A percentile compares a stretch with the other conserved stretches of the same genome.
These are phyloP conservation scores for Python bivittatus DNA, from an alignment of 2,113 vertebrate species.

Conservation along the genomic window DNA sequence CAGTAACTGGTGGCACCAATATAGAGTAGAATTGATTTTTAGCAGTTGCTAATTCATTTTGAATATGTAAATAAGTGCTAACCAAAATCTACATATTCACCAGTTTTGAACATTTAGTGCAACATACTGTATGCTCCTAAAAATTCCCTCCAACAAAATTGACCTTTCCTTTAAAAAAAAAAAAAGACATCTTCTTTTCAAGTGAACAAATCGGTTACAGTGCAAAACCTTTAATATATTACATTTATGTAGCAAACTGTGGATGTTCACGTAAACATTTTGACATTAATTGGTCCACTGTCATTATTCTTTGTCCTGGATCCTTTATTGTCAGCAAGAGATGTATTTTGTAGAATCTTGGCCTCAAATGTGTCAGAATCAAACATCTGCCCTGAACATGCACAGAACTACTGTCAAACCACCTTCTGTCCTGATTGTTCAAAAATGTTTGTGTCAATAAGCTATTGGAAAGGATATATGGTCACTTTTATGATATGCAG, in stretches of 20 bases:
- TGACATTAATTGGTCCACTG: neutral
- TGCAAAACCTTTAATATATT: neutral
- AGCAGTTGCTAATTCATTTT: neutral
- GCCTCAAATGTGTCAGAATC: neutral
- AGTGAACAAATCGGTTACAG: neutral
- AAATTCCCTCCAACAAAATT: neutral
- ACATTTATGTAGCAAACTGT: neutral
- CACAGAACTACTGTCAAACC: neutral
- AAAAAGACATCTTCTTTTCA: neutral
- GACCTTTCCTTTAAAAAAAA: neutral
- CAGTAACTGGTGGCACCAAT: neutral
- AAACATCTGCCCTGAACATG: neutral
- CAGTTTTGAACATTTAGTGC: neutral
- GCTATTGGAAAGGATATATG: neutral
- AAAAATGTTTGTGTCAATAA: neutral
- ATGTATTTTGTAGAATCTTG: neutral
- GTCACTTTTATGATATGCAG: neutral
- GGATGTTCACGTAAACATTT: conserved; percentile 6
- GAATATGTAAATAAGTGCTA: neutral
- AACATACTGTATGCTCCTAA: neutral
- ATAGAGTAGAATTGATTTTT: neutral
- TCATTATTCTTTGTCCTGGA: neutral
- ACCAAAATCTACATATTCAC: neutral
- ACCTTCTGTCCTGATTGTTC: neutral
- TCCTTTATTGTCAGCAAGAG: neutral